A percentile compares a stretch with the other conserved stretches of the same genome.
phyloP scores from a whole-genome alignment of 2,888 invertebrate genomes.

The Globia sparganii region DNA sequence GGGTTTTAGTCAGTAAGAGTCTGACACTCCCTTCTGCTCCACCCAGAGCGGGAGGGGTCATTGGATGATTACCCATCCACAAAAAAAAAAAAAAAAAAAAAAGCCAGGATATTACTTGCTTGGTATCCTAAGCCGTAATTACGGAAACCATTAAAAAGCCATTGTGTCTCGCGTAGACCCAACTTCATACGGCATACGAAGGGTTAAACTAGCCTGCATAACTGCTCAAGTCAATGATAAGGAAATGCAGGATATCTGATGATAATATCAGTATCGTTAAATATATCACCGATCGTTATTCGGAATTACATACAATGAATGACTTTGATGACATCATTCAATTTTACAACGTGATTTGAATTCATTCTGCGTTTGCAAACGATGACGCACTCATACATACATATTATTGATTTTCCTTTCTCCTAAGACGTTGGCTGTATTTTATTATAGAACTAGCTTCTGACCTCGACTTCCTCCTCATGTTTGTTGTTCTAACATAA shows the following conservation, averaged over 20 bases:
- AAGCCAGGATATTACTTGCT: neutral
- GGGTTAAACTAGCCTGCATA: neutral
- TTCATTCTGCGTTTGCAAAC: slow-evolving; percentile 59
- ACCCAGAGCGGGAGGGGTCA: too few relatives aligned
- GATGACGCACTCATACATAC: neutral
- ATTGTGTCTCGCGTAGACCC: too few relatives aligned
- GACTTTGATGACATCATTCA: slow-evolving; percentile 46
- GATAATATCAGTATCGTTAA: slow-evolving; percentile 12
- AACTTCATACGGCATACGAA: too few relatives aligned
- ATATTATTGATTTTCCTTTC: neutral
- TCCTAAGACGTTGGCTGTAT: neutral
- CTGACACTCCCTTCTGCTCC: too few relatives aligned
- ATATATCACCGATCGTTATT: slow-evolving; percentile 36
- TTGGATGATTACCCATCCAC: too few relatives aligned
- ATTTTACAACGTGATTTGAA: slow-evolving; percentile 58
- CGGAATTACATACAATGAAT: slow-evolving; percentile 38
- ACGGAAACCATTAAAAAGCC: too few relatives aligned
- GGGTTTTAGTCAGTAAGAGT: too few relatives aligned
- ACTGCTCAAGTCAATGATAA: neutral
- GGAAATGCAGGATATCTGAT: slow-evolving; percentile 19
- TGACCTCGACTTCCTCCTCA: too few relatives aligned
- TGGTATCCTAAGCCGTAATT: neutral
- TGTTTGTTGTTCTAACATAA: too few relatives aligned
- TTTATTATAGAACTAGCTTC: too few relatives aligned
- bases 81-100: too few relatives aligned